Conservation (phyloP, 2,113 vertebrate species). For the Polypterus bichir region DNA sequence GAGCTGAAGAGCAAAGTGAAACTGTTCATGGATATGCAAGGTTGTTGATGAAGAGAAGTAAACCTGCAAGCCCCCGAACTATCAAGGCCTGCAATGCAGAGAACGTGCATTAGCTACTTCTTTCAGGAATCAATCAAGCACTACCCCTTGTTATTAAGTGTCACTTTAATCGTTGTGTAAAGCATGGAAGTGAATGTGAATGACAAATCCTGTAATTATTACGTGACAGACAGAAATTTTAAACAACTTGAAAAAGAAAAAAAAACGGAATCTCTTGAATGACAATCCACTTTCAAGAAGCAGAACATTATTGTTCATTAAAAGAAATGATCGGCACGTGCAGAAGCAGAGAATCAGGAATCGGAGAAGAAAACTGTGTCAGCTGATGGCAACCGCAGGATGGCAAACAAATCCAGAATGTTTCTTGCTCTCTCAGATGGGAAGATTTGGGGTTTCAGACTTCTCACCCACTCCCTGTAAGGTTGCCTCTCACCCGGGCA, state of each 20-base stretch:
- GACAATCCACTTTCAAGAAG: slow-evolving; percentile 1
- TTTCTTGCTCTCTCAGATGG: no score
- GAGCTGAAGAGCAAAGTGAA: no score
- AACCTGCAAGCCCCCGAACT: no score
- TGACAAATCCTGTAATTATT: slow-evolving; percentile 13
- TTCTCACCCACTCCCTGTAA: no score
- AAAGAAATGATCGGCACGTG: background rate
- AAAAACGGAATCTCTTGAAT: slow-evolving; percentile 5
- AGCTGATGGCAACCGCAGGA: no score
- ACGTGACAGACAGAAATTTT: slow-evolving; percentile 9
- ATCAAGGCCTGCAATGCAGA: no score
- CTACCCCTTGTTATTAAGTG: background rate
- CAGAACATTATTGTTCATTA: background rate
- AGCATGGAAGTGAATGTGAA: slow-evolving; percentile 13
- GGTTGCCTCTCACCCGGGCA: no score
- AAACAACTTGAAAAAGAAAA: slow-evolving; percentile 21
- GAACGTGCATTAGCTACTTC: background rate
- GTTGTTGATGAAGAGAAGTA: no score
- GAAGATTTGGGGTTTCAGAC: no score
- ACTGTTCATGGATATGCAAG: no score
- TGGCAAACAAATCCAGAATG: no score
- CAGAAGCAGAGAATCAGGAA: background rate
- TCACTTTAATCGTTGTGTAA: background rate
- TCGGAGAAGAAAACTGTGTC: no score
- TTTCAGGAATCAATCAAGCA: background rate